Percentiles rank a stretch among this genome's conserved stretches.
Evolutionary conservation across 2,888 invertebrate species (phyloP).

Genomic region (Zootermopsis nevadensis): DNA sequence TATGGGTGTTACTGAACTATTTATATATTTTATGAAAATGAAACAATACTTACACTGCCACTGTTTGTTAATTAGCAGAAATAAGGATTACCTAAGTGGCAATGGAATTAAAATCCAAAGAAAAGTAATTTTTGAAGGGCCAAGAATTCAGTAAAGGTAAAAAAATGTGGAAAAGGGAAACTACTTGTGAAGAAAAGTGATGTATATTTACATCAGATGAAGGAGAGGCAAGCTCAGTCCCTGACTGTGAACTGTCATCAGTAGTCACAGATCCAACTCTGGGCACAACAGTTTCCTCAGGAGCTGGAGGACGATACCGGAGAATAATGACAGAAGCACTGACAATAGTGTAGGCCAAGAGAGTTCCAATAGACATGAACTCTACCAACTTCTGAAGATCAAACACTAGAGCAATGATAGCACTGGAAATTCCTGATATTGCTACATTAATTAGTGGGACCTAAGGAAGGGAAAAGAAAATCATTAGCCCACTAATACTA

Average conservation of each 20-base stretch:
- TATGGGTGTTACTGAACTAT: too few relatives aligned
- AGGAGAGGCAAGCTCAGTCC: slow-evolving; percentile 71
- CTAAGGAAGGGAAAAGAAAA: slow-evolving; percentile 53
- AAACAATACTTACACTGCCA: too few relatives aligned
- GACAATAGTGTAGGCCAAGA: slow-evolving; percentile 91
- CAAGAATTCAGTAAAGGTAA: too few relatives aligned
- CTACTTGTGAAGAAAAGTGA: too few relatives aligned
- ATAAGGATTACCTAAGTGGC: too few relatives aligned
- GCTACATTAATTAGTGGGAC: slow-evolving; percentile 78
- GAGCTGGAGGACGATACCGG: slow-evolving; percentile 76
- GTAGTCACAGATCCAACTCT: slow-evolving; percentile 41
- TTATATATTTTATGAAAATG: too few relatives aligned
- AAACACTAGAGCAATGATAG: slow-evolving; percentile 83
- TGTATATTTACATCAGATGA: slow-evolving; percentile 65
- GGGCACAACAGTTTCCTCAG: slow-evolving; percentile 44
- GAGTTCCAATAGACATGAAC: slow-evolving; percentile 93
- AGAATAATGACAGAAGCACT: slow-evolving; percentile 90
- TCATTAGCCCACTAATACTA: too few relatives aligned
- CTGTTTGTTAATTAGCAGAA: too few relatives aligned
- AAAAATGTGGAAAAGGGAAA: too few relatives aligned
- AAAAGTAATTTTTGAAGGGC: too few relatives aligned
- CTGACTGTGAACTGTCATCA: slow-evolving; percentile 72
- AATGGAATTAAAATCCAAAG: too few relatives aligned
- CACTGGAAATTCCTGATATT: slow-evolving; percentile 81
- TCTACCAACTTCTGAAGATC: slow-evolving; percentile 91